These are phyloP conservation scores for Neopelma chrysocephalum DNA, from an alignment of 2,797 vertebrate genomes.

Conservation along the genomic window DNA sequence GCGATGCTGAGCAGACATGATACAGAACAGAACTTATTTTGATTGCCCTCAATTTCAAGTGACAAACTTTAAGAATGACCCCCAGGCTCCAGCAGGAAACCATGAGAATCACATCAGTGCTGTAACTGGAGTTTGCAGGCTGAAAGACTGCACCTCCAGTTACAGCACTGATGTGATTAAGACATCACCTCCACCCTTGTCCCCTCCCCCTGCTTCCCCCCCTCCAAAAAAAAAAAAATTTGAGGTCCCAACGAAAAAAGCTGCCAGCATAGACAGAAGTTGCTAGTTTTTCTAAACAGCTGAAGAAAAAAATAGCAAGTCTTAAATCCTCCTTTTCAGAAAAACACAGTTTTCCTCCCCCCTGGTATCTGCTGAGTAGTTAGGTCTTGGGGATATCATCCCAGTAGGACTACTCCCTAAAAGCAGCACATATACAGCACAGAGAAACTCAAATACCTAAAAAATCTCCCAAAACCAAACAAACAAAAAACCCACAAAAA, in stretches of 20 bases:
- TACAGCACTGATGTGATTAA: not conserved
- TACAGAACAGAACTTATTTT: not conserved
- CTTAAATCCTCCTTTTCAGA: not conserved
- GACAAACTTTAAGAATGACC: not conserved
- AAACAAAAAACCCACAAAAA: too few relatives aligned
- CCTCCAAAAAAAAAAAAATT: not conserved
- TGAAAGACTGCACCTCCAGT: not conserved
- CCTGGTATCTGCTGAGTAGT: not conserved
- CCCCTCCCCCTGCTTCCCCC: accelerated
- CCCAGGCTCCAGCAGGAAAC: not conserved
- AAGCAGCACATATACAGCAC: not conserved
- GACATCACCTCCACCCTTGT: not conserved
- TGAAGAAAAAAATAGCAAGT: not conserved
- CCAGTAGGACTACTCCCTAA: not conserved
- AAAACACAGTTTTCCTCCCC: not conserved
- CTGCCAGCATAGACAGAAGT: not conserved
- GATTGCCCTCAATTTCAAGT: not conserved
- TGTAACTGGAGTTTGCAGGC: not conserved
- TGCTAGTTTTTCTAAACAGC: not conserved
- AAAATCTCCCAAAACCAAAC: not conserved
- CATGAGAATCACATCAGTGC: not conserved
- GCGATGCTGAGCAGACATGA: not conserved
- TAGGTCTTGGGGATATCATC: not conserved
- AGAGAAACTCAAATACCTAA: not conserved
- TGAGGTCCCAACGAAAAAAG: not conserved